These are phyloP conservation scores for Musca domestica DNA, from an alignment of 1,140 invertebrate species.

Conservation along the genomic window DNA sequence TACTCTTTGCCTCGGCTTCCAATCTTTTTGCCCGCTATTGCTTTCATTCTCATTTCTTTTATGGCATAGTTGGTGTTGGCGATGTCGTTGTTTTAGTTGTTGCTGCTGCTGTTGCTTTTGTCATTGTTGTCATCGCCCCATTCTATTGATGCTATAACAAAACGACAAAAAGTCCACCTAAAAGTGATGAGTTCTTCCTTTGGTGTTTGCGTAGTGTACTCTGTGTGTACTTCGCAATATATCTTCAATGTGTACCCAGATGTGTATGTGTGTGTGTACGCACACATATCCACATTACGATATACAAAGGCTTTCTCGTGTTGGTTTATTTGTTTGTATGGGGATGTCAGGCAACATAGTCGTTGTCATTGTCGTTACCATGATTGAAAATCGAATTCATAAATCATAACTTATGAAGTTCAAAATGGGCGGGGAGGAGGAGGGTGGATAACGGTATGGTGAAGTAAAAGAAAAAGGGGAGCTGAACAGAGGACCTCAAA, in stretches of 20 bases:
- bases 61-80: background rate
- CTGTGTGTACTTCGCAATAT: background rate
- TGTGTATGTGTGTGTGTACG: too few relatives aligned
- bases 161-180: too few relatives aligned
- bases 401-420: conserved; percentile 17
- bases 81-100: background rate
- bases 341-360: background rate
- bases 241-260: background rate
- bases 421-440: background rate
- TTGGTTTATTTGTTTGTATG: background rate
- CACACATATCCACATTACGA: background rate
- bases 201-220: background rate
- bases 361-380: conserved; percentile 16
- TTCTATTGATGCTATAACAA: too few relatives aligned
- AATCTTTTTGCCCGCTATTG: too few relatives aligned
- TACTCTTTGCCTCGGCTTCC: too few relatives aligned
- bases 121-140: background rate
- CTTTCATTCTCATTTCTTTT: too few relatives aligned
- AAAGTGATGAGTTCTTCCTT: background rate
- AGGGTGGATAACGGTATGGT: too few relatives aligned
- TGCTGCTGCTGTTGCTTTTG: background rate
- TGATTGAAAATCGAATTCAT: conserved; percentile 22
- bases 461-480: background rate
- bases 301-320: background rate
- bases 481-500: too few relatives aligned